Base-by-base conservation (phyloP, 2,797 vertebrate genomes). In the Corythornis leucogaster region DNA sequence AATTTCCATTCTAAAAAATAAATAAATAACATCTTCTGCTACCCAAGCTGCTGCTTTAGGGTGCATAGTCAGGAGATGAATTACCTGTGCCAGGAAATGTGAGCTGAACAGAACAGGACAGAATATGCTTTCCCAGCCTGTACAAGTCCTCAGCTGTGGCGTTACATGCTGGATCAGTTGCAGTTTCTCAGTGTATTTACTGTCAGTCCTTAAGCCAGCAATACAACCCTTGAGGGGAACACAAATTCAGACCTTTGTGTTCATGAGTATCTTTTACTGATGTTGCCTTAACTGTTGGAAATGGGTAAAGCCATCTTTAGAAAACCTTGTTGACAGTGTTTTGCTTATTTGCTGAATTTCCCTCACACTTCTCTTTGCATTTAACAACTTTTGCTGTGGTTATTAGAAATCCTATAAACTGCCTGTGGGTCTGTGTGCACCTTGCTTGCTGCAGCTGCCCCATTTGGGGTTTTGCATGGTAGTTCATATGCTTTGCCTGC, bases 1-100 rank as follows among this genome's bases (percentile, higher is more conserved):
- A 58, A 74, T 6, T 10, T 43, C 87, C 7, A 80, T 62, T 74
- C 16, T 8, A 21, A 73, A 35, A 67, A 66, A 38, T 7, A 40
- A 81, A 11, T 4, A 77, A 55, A 42, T 1, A 31, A 57, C 61
- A 14, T 30, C 35, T 68, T 63, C 57, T 90, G 61, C 77, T 75
- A 15, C 61, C 88, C 7, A 2, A 15, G 74, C 57, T 70, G 57
- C 78, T 82, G 76, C 80, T 92, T 26, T 21, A 71, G 78, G 89
- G 40, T 0, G 0, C 28, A 21, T 61, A 89, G 57, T 83, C 51
- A 81, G 83, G 85, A 25, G 46, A 24, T 5, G 75, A 85, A 77
- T 88, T 88, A 57, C 85, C 71, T 62, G 54, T 85, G 83, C 83
- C 90, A 88, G 75, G 61, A 89, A 57, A 64, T 24, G 38, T 28